These are phyloP conservation scores for Todiramphus saurophagus DNA, from an alignment of 2,113 vertebrate genomes.

Conservation along the genomic window DNA sequence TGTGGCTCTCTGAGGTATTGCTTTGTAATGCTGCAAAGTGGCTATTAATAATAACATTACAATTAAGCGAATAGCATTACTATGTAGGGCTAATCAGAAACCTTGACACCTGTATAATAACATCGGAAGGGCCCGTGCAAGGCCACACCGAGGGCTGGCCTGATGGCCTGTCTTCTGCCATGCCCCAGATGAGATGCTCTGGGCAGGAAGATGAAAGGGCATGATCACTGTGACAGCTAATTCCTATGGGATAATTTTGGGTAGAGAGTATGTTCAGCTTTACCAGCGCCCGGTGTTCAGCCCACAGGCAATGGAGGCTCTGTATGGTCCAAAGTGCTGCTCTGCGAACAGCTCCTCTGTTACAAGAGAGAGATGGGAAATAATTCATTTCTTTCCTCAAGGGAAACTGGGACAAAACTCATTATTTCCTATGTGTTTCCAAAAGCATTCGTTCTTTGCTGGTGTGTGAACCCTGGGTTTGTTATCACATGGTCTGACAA, in stretches of 20 bases:
- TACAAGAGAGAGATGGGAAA: neutral
- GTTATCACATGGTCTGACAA: neutral
- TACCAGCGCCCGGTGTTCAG: neutral
- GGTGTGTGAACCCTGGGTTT: neutral
- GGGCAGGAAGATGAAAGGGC: neutral
- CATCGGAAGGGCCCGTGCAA: neutral
- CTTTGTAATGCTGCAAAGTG: neutral
- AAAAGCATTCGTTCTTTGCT: neutral
- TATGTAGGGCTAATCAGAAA: neutral
- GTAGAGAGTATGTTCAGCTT: neutral
- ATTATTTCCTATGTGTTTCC: neutral
- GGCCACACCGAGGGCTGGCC: neutral
- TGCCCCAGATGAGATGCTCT: neutral
- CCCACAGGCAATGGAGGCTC: neutral
- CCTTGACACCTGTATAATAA: neutral
- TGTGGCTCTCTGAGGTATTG: neutral
- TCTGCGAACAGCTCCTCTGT: accelerated
- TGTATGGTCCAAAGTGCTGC: accelerated
- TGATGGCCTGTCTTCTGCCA: neutral
- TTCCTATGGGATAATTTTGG: neutral
- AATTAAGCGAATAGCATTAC: neutral
- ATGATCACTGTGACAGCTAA: neutral
- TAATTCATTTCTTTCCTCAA: neutral
- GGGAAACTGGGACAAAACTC: neutral
- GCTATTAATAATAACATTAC: neutral